These are phyloP conservation scores for Ceramica pisi DNA, from an alignment of 2,888 invertebrate species.

Conservation along the genomic window DNA sequence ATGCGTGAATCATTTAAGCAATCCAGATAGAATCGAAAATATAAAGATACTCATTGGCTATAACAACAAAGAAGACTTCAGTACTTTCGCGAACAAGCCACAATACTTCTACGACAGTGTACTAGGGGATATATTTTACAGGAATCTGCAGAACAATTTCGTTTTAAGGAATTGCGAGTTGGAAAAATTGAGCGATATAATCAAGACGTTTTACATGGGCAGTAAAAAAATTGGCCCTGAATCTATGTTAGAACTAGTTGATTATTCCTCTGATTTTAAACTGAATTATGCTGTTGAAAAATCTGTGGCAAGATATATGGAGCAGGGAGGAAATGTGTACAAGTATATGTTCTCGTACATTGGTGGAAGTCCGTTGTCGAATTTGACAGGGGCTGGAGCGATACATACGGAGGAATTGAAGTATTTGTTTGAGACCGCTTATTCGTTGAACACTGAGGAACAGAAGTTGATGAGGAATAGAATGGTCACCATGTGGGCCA, in stretches of 20 bases:
- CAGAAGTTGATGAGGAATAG: constrained; percentile 70
- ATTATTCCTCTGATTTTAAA: constrained; percentile 71
- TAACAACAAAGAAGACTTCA: constrained; percentile 74
- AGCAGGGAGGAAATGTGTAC: constrained; percentile 65
- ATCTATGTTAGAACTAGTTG: constrained; percentile 66
- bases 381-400: constrained; percentile 71
- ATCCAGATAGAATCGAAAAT: constrained; percentile 60
- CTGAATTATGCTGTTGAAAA: constrained; percentile 71
- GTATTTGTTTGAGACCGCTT: constrained; percentile 67
- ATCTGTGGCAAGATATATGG: constrained; percentile 70
- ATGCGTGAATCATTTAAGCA: constrained; percentile 65
- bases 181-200: constrained; percentile 56
- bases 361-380: constrained; percentile 67
- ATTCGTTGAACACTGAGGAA: constrained; percentile 61
- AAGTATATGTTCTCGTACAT: constrained; percentile 75
- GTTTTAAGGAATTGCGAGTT: constrained; percentile 52
- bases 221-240: constrained; percentile 66
- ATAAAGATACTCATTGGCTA: constrained; percentile 73
- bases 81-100: constrained; percentile 60
- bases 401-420: constrained; percentile 73
- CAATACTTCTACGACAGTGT: constrained; percentile 56
- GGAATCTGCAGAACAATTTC: constrained; percentile 35
- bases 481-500: constrained; percentile 75
- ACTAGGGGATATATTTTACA: constrained; percentile 46
- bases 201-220: constrained; percentile 69